Percentiles rank a stretch among this genome's conserved stretches.
Evolutionary conservation across 2,797 vertebrate species (phyloP).

Genomic region (Brotogeris chrysoptera): DNA sequence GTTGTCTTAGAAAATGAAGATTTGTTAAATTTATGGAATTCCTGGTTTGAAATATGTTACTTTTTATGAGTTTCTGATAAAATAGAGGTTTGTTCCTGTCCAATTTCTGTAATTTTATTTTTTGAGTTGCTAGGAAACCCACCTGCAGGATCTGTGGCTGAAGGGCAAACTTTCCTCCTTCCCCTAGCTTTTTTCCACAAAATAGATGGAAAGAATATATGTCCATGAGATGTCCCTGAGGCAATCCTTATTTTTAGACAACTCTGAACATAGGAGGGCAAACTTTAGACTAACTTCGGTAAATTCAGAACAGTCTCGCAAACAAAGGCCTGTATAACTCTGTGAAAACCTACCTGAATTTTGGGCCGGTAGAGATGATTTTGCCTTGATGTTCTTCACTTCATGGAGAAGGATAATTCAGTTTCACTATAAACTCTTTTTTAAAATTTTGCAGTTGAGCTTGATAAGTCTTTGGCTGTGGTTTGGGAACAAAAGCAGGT

Average conservation of each 20-base stretch:
- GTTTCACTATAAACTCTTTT: neutral
- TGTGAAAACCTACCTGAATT: neutral
- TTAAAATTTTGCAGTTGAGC: neutral
- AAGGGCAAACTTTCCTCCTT: neutral
- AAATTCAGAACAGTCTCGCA: neutral
- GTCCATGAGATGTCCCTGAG: neutral
- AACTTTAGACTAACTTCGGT: neutral
- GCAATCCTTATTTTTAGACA: neutral
- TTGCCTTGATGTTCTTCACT: neutral
- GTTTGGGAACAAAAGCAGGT: neutral
- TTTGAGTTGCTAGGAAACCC: conserved; percentile 29
- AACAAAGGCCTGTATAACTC: neutral
- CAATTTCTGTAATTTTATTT: neutral
- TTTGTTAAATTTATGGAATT: neutral
- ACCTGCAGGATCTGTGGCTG: neutral
- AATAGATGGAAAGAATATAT: neutral
- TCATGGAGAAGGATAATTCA: neutral
- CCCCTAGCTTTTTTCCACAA: neutral
- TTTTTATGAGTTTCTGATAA: conserved; percentile 4
- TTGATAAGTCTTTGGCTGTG: neutral
- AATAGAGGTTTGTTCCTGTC: neutral
- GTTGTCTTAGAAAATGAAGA: neutral
- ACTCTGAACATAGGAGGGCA: neutral
- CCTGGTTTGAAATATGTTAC: neutral
- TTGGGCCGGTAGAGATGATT: neutral